Evolutionary conservation across 2,797 vertebrate genomes (phyloP), one percentile per base, ranked within the genome.

Genomic region (Dromococcyx pavoninus): DNA sequence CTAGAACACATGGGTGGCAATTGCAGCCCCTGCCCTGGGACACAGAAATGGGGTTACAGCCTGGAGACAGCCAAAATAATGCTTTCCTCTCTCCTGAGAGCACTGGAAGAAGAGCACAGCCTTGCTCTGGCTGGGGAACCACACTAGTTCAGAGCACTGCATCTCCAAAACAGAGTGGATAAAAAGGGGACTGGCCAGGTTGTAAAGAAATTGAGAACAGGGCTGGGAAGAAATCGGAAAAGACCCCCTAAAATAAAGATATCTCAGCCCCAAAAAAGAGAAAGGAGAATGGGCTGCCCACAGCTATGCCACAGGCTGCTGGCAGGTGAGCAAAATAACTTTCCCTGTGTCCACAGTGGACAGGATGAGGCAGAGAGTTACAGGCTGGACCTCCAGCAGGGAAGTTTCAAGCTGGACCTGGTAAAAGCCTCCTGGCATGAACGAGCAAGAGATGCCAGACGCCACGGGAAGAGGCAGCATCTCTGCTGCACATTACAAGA

Each of bases 1-100:
- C 6, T 6, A 13, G 9, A 1, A 54, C 28, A 72, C 39, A n/a
- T 0, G 1, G 28, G 14, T 8, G 18, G 37, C 32, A 54, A 37
- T 2, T 14, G 58, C 39, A n/a, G 58, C 28, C 67, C 14, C 48
- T 11, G 11, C 67, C 30, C 64, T n/a, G 53, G 27, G 41, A 58
- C 13, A 27, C 22, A 22, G 53, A 28, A n/a, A 27, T 9, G 30
- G 54, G 18, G 48, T 41, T 27, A 39, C 23, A 48, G 35, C 64
- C 43, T 5, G 0, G 43, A 32, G 35, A 41, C 30, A 23, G 30
- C 24, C 44, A 33, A 17, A 58, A 33, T 18, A 23, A 69, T 53
- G 23, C 28, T 17, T 7, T 28, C 30, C 30, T 28, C 54, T 28
- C 44, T 58, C 33, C 35, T n/a, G 35, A 44, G 44, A 44, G 17